Evolutionary conservation across 92 coral and sea anemone genomes (phyloP), one percentile per base, ranked within the genome.

Genomic region (Siderastrea radians): DNA sequence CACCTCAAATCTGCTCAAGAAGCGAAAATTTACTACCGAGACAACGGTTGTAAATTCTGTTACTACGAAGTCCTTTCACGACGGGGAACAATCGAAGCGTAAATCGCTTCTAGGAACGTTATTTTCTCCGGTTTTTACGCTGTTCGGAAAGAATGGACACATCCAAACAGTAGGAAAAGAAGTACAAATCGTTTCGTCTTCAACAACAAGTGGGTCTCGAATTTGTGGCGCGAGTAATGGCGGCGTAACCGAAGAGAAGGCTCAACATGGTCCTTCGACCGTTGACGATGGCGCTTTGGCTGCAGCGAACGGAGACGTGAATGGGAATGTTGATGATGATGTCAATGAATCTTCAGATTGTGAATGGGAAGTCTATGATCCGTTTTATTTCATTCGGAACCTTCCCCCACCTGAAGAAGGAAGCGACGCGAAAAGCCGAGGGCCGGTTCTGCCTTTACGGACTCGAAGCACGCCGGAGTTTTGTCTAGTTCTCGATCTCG

Each of bases 401-500:
- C 93, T 98, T 62, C 99, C 99, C 59, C 98, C 99, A 65, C 93
- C 95, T 45, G 93, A 87, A 54, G 98, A 95, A 53, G 93, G 88
- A 53, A 95, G 90, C 8, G 97, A 94, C 68, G 91, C 92, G 85
- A 92, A 92, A 76, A 92, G 80, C 75, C 99, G 98, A 50, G 90
- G 92, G 15, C 99, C 99, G 1, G 99, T 98, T 14, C 67, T 98
- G 49, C 99, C 99, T 12, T 86, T 98, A 70, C 92, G 91, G 76
- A 98, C 99, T 49, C 91, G 99, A 77, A 94, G 99, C 65, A 98
- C 99, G n/a, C 98, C 99, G 49, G 98, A 98, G 91, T 92, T 95
- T 83, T 94, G 98, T 45, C 98, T 98, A 68, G 99, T 98, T 49
- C 90, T 98, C 57, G 99, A 98, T 84, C 79, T 98, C 59, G 99